These are phyloP conservation scores for Troides oblongomaculatus DNA, from an alignment of 2,888 invertebrate species.

Conservation along the genomic window DNA sequence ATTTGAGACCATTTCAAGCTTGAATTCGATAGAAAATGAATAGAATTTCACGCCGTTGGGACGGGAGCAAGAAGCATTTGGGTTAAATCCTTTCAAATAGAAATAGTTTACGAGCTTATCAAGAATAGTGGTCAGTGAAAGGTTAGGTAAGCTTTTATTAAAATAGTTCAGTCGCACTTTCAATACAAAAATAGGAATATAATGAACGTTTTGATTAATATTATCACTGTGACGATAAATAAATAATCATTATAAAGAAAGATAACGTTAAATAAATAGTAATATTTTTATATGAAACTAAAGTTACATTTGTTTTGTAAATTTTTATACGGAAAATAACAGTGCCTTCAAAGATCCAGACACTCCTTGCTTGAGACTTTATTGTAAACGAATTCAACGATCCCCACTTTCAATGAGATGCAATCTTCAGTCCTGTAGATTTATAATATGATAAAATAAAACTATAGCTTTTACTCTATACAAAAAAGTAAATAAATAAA, in stretches of 20 bases:
- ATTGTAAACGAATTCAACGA: slow-evolving; percentile 1
- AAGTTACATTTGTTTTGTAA: background rate
- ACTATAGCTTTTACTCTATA: background rate
- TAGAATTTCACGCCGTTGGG: slow-evolving; percentile 18
- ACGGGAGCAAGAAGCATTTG: slow-evolving; percentile 13
- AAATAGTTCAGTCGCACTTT: slow-evolving; percentile 5
- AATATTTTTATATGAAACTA: too few relatives aligned
- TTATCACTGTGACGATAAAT: background rate
- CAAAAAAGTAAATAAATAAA: background rate
- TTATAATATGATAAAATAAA: background rate
- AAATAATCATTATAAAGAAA: background rate
- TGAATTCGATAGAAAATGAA: slow-evolving; percentile 4
- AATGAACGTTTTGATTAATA: background rate
- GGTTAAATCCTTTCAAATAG: slow-evolving; percentile 20
- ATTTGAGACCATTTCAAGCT: background rate
- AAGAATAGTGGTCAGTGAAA: slow-evolving; percentile 21
- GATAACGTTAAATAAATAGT: too few relatives aligned
- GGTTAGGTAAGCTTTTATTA: slow-evolving; percentile 16
- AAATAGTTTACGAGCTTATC: slow-evolving; percentile 24
- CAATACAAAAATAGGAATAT: background rate
- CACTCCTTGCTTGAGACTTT: background rate
- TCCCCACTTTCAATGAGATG: too few relatives aligned
- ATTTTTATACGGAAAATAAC: background rate
- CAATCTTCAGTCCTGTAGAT: background rate
- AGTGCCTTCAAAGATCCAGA: background rate